Base-by-base conservation (phyloP, 2,797 vertebrate species). In the Onychomys arenicola region DNA sequence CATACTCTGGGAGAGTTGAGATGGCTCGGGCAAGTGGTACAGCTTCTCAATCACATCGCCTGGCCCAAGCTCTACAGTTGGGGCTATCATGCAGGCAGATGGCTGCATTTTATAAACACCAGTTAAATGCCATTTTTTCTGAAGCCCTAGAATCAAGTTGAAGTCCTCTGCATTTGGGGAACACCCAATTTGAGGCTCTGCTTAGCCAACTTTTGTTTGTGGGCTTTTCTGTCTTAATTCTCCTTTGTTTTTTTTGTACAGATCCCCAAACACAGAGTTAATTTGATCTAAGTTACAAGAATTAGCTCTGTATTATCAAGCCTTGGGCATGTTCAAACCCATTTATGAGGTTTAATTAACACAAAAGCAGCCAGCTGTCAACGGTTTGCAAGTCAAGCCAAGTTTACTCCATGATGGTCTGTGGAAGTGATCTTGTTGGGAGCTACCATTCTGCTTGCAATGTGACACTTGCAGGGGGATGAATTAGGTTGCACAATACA, bases 261-360 rank as follows among this genome's bases (percentile, higher is more conserved):
- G 83, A 89, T 46, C 71, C 81, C 43, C 57, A 73, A 88, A 57
- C 43, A 23, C 37, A 23, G 0, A 40, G 61, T 34, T 95, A 76
- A 37, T 92, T 65, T 85, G 34, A 89, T 85, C 29, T 37, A 37
- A 81, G 73, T 91, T 46, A 78, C 0, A 78, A 86, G 93, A 82
- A 75, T 57, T 7, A 95, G 75, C 43, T 91, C 11, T 10, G 32
- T 37, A 52, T 81, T 71, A 71, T n/a, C 69, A 77, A 90, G 95
- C 52, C 29, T 37, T 9, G 37, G 87, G 32, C 90, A 86, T 76
- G 61, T 89, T 65, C 59, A 57, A 80, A 81, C 40, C 34, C 86
- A 85, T 49, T 65, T 21, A 1, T 21, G 55, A 49, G 17, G 78
- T 73, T 80, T 76, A 91, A 93, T 69, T 55, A 75, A 78, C 69